Evolutionary conservation across 2,113 vertebrate species (phyloP).

Genomic region (Chascanopsetta lugubris): DNA sequence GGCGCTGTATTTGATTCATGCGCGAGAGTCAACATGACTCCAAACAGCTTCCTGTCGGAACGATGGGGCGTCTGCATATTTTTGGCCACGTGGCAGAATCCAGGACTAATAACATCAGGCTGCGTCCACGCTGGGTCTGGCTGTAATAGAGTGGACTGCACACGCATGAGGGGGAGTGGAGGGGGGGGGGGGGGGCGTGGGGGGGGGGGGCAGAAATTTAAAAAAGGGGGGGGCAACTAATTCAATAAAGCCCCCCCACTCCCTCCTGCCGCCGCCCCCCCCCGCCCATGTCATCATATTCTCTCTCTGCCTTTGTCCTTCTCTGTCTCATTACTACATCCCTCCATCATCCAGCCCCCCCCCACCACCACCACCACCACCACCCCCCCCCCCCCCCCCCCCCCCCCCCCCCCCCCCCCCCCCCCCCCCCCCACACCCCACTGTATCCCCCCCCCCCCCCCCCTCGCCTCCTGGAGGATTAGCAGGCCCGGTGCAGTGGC

Average conservation of each 20-base stretch:
- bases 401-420: neutral
- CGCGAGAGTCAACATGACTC: no score
- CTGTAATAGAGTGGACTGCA: conserved; percentile 4
- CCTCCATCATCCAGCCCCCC: conserved; percentile 5
- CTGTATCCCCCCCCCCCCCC: neutral
- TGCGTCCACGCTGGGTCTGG: no score
- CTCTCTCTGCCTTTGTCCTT: conserved; percentile 15
- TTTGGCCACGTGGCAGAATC: neutral
- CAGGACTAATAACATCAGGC: neutral
- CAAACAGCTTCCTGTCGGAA: neutral
- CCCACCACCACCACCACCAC: neutral
- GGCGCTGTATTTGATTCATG: no score
- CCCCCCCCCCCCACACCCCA: neutral
- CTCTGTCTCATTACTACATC: conserved; percentile 26
- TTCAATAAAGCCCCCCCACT: conserved; percentile 32
- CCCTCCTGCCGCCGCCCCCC: conserved; percentile 5
- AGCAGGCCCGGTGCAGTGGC: conserved; percentile 15
- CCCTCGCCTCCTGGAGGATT: conserved; percentile 38
- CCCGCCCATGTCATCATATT: conserved; percentile 30
- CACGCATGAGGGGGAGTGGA: conserved; percentile 17
- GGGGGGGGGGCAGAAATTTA: neutral
- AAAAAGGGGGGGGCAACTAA: conserved; percentile 10
- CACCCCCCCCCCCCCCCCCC: neutral
- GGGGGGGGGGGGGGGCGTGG: neutral
- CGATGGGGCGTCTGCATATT: neutral